Evolutionary conservation across 2,113 vertebrate genomes (phyloP).

Genomic region (Eidolon helvum): DNA sequence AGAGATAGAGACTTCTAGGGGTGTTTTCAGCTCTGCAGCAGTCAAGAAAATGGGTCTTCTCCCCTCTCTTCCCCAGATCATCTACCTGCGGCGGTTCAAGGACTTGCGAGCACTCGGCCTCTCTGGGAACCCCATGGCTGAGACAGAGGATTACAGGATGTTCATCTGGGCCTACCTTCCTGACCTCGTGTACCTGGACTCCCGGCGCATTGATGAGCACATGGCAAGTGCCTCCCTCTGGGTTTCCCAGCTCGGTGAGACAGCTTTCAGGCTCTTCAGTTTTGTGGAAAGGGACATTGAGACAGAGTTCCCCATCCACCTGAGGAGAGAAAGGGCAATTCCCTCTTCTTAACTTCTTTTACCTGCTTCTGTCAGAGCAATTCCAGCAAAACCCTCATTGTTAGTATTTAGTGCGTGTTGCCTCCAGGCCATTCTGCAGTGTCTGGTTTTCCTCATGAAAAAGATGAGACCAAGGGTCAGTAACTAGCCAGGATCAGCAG

Average conservation of each 20-base stretch:
- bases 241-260: neutral
- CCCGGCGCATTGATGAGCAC: slow-evolving; percentile 82
- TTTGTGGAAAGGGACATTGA: neutral
- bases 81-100: slow-evolving; percentile 89
- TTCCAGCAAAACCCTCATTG: neutral
- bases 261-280: neutral
- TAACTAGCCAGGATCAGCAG: neutral
- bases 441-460: neutral
- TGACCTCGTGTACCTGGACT: slow-evolving; percentile 89
- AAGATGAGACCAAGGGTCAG: neutral
- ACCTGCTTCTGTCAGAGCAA: neutral
- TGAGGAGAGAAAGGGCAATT: neutral
- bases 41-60: neutral
- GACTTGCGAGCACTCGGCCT: slow-evolving; percentile 86
- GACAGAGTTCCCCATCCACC: too few species aligned
- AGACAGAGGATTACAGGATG: slow-evolving; percentile 81
- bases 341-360: neutral
- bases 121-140: slow-evolving; percentile 87
- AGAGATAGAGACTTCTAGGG: neutral
- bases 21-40: neutral
- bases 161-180: slow-evolving; percentile 89
- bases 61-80: slow-evolving; percentile 80
- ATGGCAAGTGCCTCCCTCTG: slow-evolving; percentile 81
- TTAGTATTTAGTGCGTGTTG: accelerated
- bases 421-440: accelerated